Percentiles rank a stretch among this genome's conserved stretches.
phyloP scores from a whole-genome alignment of 2,888 invertebrate genomes.

The Chesias legatella region DNA sequence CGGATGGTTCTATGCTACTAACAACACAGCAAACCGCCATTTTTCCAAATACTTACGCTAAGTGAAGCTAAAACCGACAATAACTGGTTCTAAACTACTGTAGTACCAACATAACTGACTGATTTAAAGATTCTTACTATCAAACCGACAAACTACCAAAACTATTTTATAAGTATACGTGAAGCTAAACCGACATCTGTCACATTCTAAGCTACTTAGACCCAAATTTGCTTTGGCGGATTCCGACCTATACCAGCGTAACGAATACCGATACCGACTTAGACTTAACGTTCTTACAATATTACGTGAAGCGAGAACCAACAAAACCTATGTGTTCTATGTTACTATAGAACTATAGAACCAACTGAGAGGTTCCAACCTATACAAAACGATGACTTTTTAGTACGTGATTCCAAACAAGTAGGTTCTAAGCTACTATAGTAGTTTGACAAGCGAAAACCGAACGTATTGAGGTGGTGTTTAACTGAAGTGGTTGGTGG shows the following conservation, averaged over 20 bases:
- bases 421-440: constrained; percentile 4
- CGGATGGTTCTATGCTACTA: too few relatives aligned
- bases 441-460: constrained; percentile 26
- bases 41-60: too few relatives aligned
- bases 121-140: too few relatives aligned
- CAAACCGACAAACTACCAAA: too few relatives aligned
- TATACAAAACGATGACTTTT: neutral
- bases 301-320: constrained; percentile 10
- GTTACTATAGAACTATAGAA: constrained; percentile 8
- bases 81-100: too few relatives aligned
- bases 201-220: constrained; percentile 1
- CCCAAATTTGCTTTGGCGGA: neutral
- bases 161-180: too few relatives aligned
- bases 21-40: too few relatives aligned
- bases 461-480: constrained; percentile 32
- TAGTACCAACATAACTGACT: too few relatives aligned
- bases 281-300: constrained; percentile 2
- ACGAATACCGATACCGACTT: too few relatives aligned
- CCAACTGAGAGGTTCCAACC: constrained; percentile 10
- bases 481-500: constrained; percentile 74
- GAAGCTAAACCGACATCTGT: neutral
- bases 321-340: constrained; percentile 2
- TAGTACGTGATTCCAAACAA: constrained; percentile 1
- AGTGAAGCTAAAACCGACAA: too few relatives aligned
- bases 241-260: too few relatives aligned